These are phyloP conservation scores for Himalopsyche japonica DNA, from an alignment of 2,888 invertebrate species.

Conservation along the genomic window DNA sequence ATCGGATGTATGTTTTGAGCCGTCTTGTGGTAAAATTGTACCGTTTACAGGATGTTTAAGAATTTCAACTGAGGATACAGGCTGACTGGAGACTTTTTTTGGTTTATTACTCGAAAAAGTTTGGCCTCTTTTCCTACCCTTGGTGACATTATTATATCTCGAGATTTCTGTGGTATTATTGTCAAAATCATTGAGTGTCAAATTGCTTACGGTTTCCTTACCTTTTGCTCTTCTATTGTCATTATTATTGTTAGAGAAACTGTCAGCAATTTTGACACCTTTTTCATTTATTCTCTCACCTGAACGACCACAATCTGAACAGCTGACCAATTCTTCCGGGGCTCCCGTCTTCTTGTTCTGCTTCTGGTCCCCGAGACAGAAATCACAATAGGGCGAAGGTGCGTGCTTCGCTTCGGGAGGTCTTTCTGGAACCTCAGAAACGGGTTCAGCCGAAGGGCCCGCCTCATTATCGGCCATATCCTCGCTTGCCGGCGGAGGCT, in stretches of 20 bases:
- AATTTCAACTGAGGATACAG: neutral
- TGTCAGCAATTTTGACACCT: no score
- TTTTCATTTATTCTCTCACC: conserved; percentile 64
- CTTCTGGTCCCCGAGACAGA: conserved; percentile 93
- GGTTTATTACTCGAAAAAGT: neutral
- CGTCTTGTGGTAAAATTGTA: neutral
- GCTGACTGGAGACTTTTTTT: neutral
- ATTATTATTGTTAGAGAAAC: no score
- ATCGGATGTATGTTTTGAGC: neutral
- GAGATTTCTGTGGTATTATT: neutral
- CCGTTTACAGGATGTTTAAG: neutral
- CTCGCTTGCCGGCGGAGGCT: neutral
- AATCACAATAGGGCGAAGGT: conserved; percentile 92
- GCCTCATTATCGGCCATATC: conserved; percentile 25
- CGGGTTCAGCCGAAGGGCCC: conserved; percentile 14
- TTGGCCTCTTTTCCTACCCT: neutral
- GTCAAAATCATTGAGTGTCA: neutral
- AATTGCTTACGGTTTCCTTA: no score
- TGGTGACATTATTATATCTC: neutral
- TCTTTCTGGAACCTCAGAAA: conserved; percentile 26
- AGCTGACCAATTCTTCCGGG: conserved; percentile 94
- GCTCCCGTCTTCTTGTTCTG: conserved; percentile 96
- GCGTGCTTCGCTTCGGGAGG: conserved; percentile 50
- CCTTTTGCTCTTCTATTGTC: no score
- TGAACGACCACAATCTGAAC: conserved; percentile 98